phyloP scores from a whole-genome alignment of 2,888 invertebrate genomes.

The Agriotes lineatus region DNA sequence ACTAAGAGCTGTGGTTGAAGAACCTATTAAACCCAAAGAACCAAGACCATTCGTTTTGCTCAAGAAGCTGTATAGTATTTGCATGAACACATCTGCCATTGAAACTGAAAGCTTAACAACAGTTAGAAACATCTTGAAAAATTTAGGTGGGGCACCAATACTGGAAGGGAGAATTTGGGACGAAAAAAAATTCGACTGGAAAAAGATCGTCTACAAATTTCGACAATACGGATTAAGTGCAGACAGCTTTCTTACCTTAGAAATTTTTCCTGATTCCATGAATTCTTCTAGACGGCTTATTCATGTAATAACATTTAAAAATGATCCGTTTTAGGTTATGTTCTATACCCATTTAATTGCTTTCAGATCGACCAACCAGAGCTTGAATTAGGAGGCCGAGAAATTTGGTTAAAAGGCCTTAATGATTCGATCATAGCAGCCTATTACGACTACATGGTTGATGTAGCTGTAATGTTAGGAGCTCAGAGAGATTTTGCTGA shows the following conservation, averaged over 20 bases:
- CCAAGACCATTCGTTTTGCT: conserved; percentile 65
- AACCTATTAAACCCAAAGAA: conserved; percentile 56
- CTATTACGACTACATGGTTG: conserved; percentile 89
- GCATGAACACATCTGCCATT: conserved; percentile 58
- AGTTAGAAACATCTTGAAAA: conserved; percentile 55
- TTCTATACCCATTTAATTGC: too few species aligned
- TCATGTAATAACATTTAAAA: conserved; percentile 91
- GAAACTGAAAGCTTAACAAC: conserved; percentile 79
- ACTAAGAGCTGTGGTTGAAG: conserved; percentile 71
- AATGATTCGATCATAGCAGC: conserved; percentile 88
- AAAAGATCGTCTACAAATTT: conserved; percentile 81
- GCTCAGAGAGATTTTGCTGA: conserved; percentile 78
- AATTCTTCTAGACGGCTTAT: conserved; percentile 87
- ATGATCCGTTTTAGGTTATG: too few species aligned
- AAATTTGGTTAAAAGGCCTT: conserved; percentile 86
- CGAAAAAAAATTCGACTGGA: conserved; percentile 12
- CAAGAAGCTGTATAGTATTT: conserved; percentile 65
- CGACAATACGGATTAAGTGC: conserved; percentile 85
- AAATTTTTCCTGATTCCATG: conserved; percentile 89
- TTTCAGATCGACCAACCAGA: conserved; percentile 88
- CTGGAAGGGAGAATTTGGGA: conserved; percentile 7
- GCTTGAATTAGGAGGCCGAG: conserved; percentile 86
- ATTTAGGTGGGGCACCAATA: conserved; percentile 69
- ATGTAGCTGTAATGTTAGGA: conserved; percentile 87
- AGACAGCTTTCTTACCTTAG: conserved; percentile 91